These are phyloP conservation scores for Coilia nasus DNA, from an alignment of 2,797 vertebrate species.

Conservation along the genomic window DNA sequence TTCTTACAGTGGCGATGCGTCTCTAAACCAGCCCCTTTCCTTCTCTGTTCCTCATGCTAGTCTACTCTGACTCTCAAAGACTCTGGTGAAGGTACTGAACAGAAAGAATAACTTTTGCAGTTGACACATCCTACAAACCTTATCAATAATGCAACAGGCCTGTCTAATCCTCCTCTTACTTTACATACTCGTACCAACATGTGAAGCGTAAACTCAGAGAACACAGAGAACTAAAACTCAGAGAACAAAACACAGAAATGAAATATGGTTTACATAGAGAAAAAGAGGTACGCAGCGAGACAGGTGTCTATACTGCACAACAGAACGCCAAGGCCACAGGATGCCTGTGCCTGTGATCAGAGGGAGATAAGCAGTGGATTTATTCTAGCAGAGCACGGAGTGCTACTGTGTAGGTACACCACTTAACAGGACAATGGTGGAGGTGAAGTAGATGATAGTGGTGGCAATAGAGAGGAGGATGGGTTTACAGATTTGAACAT, in stretches of 20 bases:
- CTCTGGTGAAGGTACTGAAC: constrained; percentile 42
- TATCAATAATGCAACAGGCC: constrained; percentile 52
- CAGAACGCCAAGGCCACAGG: neutral
- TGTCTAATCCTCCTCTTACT: constrained; percentile 40
- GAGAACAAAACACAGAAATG: neutral
- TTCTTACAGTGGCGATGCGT: constrained; percentile 39
- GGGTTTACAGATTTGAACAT: neutral
- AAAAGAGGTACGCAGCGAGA: neutral
- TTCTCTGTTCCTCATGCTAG: neutral
- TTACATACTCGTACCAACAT: constrained; percentile 34
- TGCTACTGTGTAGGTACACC: neutral
- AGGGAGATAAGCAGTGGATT: neutral
- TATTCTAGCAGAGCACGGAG: neutral
- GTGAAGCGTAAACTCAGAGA: neutral
- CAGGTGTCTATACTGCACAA: neutral
- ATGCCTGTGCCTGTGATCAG: neutral
- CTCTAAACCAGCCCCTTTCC: neutral
- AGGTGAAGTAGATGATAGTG: no score
- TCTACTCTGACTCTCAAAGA: constrained; percentile 17
- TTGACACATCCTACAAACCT: constrained; percentile 48
- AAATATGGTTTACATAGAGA: neutral
- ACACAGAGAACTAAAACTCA: neutral
- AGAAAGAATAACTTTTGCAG: constrained; percentile 46
- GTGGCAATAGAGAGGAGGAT: neutral
- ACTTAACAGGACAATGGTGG: neutral